Conservation (phyloP, 2,797 vertebrate species). For the Acanthis flammea region DNA sequence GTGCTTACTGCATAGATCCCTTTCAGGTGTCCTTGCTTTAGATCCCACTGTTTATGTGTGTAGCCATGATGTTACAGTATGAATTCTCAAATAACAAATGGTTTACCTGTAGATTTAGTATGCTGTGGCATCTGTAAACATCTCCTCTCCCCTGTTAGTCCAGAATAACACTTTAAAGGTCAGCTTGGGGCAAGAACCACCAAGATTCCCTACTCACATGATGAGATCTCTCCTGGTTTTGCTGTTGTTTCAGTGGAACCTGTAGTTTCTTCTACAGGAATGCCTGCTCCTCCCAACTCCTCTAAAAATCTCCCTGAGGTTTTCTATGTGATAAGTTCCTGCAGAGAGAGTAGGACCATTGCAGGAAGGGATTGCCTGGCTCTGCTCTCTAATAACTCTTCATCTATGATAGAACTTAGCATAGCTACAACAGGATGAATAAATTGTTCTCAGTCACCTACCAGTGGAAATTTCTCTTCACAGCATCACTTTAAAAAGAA, state of each 20-base stretch:
- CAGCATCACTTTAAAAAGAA: slow-evolving; percentile 32
- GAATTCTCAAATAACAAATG: background rate
- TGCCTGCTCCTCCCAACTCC: background rate
- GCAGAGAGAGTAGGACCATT: background rate
- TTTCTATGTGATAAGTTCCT: background rate
- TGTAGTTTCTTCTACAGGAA: background rate
- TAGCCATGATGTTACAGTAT: background rate
- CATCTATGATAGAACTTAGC: background rate
- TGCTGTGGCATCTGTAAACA: background rate
- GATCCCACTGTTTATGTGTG: background rate
- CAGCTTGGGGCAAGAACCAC: background rate
- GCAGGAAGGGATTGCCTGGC: background rate
- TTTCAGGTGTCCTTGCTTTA: background rate
- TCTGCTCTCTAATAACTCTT: background rate
- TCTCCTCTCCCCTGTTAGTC: background rate
- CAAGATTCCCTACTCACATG: background rate
- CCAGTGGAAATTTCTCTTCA: slow-evolving; percentile 18
- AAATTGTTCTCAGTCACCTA: slow-evolving; percentile 21
- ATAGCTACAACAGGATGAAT: background rate
- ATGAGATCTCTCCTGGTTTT: background rate
- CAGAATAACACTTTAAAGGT: background rate
- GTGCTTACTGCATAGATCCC: background rate
- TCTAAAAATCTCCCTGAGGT: background rate
- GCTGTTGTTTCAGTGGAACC: background rate
- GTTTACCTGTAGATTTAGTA: background rate